Conservation (phyloP, 2,113 vertebrate genomes). For the Catharus bicknelli region DNA sequence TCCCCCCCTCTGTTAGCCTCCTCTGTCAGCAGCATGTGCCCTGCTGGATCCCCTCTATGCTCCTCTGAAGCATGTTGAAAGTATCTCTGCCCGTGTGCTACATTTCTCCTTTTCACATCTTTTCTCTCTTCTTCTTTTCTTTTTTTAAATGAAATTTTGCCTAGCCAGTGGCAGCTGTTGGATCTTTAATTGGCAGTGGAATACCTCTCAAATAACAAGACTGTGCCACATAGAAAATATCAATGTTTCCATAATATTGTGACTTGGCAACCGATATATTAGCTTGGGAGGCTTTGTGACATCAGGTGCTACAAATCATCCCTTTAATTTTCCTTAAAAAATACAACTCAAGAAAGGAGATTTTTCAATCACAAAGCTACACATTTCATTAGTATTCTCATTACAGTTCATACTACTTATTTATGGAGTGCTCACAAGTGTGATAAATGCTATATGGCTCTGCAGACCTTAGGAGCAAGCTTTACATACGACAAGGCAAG, state of each 20-base stretch:
- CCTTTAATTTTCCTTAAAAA: conserved; percentile 24
- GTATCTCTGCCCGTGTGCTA: background rate
- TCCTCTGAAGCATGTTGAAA: background rate
- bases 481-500: background rate
- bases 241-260: background rate
- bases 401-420: conserved; percentile 33
- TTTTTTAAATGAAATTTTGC: background rate
- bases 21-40: background rate
- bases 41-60: background rate
- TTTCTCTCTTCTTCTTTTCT: background rate
- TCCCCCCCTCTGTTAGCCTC: background rate
- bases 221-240: background rate
- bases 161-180: background rate
- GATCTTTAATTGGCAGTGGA: background rate
- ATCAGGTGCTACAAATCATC: conserved; percentile 16
- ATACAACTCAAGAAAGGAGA: background rate
- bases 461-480: conserved; percentile 4
- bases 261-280: background rate
- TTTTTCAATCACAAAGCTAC: conserved; percentile 36
- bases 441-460: background rate
- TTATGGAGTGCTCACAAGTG: conserved; percentile 19
- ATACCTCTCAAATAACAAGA: background rate
- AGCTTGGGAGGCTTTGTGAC: background rate
- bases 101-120: background rate
- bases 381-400: conserved; percentile 45